Base-by-base conservation (phyloP, 1,140 invertebrate genomes). In the Drosophila setifemur region DNA sequence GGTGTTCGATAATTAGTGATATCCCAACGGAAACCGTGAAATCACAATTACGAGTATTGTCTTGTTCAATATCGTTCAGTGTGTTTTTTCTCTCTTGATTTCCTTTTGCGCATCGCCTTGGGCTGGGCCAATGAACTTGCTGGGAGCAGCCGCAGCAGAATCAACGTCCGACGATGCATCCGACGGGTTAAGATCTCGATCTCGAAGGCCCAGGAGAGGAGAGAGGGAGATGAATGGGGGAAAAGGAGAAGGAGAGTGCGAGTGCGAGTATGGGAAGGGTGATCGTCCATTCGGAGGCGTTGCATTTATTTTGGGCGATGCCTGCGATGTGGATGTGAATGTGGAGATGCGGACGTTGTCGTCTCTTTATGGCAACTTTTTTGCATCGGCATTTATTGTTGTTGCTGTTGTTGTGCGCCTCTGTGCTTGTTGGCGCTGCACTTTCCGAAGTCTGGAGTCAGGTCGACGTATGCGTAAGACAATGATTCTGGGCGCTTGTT, bases 401-500 rank as follows among this genome's bases (percentile, higher is more conserved):
- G 39, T 5, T 55, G 44, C 11, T 47, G 42, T 9, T 42, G 63
- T n/a, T 52, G 26, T 23, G 21, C 43, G 47, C 43, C 48, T 48
- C 47, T 68, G 63, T 57, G 69, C 48, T 73, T 72, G 60, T 66
- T 63, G 67, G 55, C 35, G 58, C 26, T 83, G 78, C 79, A 86
- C 54, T 79, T 66, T 71, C 37, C 50, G 70, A 53, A 26, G 44
- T 64, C 58, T 54, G 67, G 74, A 74, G 81, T 86, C 79, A 67
- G 79, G 50, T 55, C 74, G 60, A 86, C 75, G 75, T 85, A 67
- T 85, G 81, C 79, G 79, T 86, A 85, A 86, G 79, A 74, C 81
- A 72, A 79, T 86, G 79, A 85, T 89, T 89, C 88, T 89, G 88
- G 58, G 81, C 81, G 60, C 88, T 89, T 89, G 88, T 83, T 89